A percentile compares a stretch with the other conserved stretches of the same genome.
phyloP scores from a whole-genome alignment of 2,888 invertebrate species.

The Atrina japonica region DNA sequence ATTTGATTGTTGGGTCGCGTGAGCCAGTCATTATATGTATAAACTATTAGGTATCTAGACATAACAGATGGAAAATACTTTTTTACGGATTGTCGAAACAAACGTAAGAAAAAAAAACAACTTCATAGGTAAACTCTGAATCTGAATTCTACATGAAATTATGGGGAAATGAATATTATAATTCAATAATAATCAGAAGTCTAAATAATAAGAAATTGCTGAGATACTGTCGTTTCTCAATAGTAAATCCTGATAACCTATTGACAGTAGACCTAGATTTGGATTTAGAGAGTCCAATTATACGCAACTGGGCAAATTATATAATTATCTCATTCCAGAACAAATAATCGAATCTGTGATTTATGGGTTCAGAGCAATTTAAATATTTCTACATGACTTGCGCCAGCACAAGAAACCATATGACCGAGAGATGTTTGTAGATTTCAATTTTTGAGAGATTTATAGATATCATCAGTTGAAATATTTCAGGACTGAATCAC shows the following conservation, averaged over 20 bases:
- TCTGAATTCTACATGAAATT: no score
- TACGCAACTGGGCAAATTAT: neutral
- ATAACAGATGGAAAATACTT: slow-evolving; percentile 9
- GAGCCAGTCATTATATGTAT: slow-evolving; percentile 14
- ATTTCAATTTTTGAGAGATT: no score
- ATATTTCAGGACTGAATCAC: no score
- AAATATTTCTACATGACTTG: slow-evolving; percentile 23
- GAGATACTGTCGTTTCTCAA: slow-evolving; percentile 2
- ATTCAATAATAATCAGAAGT: no score
- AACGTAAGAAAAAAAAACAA: slow-evolving; percentile 1
- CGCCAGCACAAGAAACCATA: neutral
- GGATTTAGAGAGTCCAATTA: neutral
- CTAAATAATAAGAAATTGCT: neutral
- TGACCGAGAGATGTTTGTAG: neutral
- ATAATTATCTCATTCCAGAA: slow-evolving; percentile 26
- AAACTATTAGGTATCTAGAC: slow-evolving; percentile 25
- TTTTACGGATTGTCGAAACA: slow-evolving; percentile 17
- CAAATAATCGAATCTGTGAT: slow-evolving; percentile 22
- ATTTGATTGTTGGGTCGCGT: slow-evolving; percentile 16
- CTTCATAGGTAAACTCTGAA: no score
- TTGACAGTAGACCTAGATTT: neutral
- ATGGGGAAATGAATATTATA: no score
- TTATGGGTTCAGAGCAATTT: slow-evolving; percentile 31
- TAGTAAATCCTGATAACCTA: slow-evolving; percentile 5
- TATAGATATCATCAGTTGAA: no score